Percentiles rank a stretch among this genome's conserved stretches.
These are phyloP conservation scores for Aurelia aurita DNA, from an alignment of 30 jellyfish, hydroid and myxozoan genomes.

Conservation along the genomic window DNA sequence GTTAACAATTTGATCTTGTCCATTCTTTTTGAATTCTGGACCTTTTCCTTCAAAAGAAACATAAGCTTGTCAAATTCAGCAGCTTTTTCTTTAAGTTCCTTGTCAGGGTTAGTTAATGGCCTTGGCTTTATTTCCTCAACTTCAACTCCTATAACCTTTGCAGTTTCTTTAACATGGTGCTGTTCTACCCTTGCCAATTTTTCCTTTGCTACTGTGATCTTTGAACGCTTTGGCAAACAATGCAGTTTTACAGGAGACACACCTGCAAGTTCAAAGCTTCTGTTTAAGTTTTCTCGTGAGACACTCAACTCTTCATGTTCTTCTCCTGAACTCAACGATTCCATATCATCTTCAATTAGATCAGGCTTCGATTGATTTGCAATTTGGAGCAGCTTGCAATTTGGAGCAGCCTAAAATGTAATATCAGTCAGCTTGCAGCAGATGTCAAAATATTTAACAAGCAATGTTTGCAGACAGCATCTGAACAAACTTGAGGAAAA, in stretches of 20 bases:
- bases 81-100: slow-evolving; percentile 10
- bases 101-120: neutral
- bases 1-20: slow-evolving; percentile 26
- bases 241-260: slow-evolving; percentile 42
- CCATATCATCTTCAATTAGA: neutral
- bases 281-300: neutral
- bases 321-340: too few relatives aligned
- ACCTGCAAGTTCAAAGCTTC: slow-evolving; percentile 3
- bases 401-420: too few relatives aligned
- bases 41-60: slow-evolving; percentile 26
- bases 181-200: neutral
- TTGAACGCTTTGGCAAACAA: slow-evolving; percentile 8
- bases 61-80: slow-evolving; percentile 29
- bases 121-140: neutral
- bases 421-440: too few relatives aligned
- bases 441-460: too few relatives aligned
- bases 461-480: too few relatives aligned
- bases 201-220: slow-evolving; percentile 25
- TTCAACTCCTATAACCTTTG: neutral
- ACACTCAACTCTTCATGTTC: too few relatives aligned
- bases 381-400: too few relatives aligned
- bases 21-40: neutral
- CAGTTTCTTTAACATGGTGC: neutral
- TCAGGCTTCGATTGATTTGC: neutral
- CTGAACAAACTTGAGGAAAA: too few relatives aligned